Conservation (phyloP, 2,888 invertebrate species). For the Spialia ferax region DNA sequence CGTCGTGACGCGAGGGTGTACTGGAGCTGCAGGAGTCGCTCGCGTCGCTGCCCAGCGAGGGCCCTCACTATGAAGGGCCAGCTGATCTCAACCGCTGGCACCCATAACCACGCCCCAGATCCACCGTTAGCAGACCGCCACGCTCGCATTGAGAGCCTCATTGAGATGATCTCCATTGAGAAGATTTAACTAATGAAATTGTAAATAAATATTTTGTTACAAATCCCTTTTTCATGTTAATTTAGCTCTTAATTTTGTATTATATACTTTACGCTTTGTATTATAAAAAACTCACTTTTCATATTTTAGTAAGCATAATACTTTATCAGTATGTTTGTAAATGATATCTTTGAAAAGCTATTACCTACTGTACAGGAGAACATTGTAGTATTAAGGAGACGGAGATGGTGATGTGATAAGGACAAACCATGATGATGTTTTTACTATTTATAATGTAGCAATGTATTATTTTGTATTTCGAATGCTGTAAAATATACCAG, state of each 20-base stretch:
- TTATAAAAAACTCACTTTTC: no score
- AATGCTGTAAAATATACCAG: background rate
- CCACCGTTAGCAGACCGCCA: conserved; percentile 58
- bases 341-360: no score
- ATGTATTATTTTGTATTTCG: background rate
- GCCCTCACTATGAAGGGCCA: conserved; percentile 73
- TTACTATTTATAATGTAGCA: no score
- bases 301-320: no score
- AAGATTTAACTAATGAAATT: conserved; percentile 4
- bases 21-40: conserved; percentile 75
- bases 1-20: conserved; percentile 75
- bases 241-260: no score
- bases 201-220: background rate
- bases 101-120: conserved; percentile 67
- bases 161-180: conserved; percentile 64
- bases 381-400: no score
- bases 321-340: no score
- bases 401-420: no score
- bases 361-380: no score
- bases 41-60: conserved; percentile 66
- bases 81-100: conserved; percentile 57
- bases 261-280: no score
- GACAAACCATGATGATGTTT: no score
- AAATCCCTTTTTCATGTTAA: no score
- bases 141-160: conserved; percentile 74